phyloP scores from a whole-genome alignment of 2,888 invertebrate species.

The Oscheius sp. region DNA sequence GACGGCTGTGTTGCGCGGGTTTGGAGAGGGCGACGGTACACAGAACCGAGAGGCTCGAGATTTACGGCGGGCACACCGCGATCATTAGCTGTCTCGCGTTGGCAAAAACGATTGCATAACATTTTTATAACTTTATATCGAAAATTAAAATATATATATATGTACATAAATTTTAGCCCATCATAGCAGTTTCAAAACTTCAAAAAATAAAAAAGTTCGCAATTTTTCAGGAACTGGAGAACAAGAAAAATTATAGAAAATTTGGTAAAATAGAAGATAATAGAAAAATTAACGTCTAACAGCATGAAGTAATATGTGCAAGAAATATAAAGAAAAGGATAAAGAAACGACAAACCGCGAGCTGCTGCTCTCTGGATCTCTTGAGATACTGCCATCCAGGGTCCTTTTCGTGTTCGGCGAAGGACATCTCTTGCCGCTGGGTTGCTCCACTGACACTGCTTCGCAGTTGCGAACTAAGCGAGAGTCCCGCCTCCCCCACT shows the following conservation, averaged over 20 bases:
- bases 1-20: not conserved
- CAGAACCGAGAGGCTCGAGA: not conserved
- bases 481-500: slow-evolving; percentile 26
- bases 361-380: slow-evolving; percentile 60
- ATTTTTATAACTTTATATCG: no score
- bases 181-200: not conserved
- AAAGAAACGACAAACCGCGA: slow-evolving; percentile 47
- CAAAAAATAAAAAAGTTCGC: not conserved
- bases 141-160: not conserved
- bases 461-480: slow-evolving; percentile 22
- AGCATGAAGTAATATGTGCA: not conserved
- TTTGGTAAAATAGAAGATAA: not conserved
- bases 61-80: not conserved
- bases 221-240: not conserved
- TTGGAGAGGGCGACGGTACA: slow-evolving; percentile 12
- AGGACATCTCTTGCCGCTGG: slow-evolving; percentile 23
- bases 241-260: slow-evolving; percentile 11
- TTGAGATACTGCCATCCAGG: slow-evolving; percentile 70
- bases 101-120: no score
- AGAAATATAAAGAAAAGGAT: not conserved
- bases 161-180: not conserved
- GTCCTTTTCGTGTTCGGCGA: slow-evolving; percentile 66
- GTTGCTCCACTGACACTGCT: slow-evolving; percentile 31
- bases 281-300: no score
- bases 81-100: no score